Base-by-base conservation (phyloP, 2,888 invertebrate species). In the Drosophila testacea region DNA sequence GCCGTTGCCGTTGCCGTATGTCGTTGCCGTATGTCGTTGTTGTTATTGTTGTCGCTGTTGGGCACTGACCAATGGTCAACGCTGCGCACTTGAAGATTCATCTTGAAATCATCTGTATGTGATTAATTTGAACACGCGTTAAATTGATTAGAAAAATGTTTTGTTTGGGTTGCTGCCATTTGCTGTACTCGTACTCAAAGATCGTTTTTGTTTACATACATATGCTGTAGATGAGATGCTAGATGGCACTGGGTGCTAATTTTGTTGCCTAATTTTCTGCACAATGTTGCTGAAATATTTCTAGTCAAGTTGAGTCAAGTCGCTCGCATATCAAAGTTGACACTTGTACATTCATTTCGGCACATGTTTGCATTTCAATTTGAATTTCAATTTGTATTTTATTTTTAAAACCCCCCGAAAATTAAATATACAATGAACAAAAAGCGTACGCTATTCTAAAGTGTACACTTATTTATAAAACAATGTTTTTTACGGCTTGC, bases 271-370 rank as follows among this genome's bases (percentile, higher is more conserved):
- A 73, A 76, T 76, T 73, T 76, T 69, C 47, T 50, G 66, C 50
- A 68, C 61, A 71, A 69, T 61, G 41, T 11, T 51, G 59, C 60
- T 69, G 54, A 69, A 82, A 81, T 75, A 81, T 81, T 85, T 76
- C 67, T 67, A 77, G 82, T 88, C 77, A 83, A 69, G 70, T 73
- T 72, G 78, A 87, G 82, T 84, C 82, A 82, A 87, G 76, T 84
- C 79, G 64, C 66, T 81, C 86, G 76, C 84, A 79, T 82, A 79
- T 87, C 84, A 84, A 51, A 68, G 79, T 74, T 87, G 85, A 86
- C 85, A 86, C 83, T 88, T 88, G 80, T 78, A 86, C 80, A 83
- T 81, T 85, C 64, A 79, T 81, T 73, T 83, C 61, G 69, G 85
- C 77, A 79, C 72, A 83, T 85, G 77, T 85, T 77, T 83, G 85